These are phyloP conservation scores for Actinostola sp. DNA, from an alignment of 92 coral and sea anemone species.

Conservation along the genomic window DNA sequence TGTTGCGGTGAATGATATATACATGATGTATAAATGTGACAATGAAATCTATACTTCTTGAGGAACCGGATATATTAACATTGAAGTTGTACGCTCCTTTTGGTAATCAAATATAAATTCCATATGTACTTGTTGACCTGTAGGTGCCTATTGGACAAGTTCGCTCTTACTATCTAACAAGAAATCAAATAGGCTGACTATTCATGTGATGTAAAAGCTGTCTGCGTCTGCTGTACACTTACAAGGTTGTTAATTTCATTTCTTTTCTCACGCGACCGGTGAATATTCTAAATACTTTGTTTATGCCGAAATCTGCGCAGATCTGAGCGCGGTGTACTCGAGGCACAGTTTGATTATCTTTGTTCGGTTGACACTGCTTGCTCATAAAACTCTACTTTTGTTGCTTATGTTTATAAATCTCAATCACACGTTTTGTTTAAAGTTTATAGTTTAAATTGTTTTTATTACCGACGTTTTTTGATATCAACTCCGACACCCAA, in stretches of 20 bases:
- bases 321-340: not conserved
- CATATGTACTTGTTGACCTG: conserved; percentile 10
- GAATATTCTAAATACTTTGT: not conserved
- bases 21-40: too few relatives aligned
- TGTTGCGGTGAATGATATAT: too few relatives aligned
- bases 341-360: not conserved
- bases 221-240: not conserved
- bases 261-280: too few relatives aligned
- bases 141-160: not conserved
- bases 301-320: not conserved
- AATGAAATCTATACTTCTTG: too few relatives aligned
- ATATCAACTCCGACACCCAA: too few relatives aligned
- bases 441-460: not conserved
- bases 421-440: conserved; percentile 7
- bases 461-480: not conserved
- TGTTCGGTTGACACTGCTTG: conserved; percentile 9
- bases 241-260: too few relatives aligned
- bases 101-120: not conserved
- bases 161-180: not conserved
- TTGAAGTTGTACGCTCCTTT: too few relatives aligned
- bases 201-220: not conserved
- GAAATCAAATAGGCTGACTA: not conserved
- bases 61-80: too few relatives aligned
- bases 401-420: conserved; percentile 1
- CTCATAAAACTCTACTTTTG: not conserved